Base-by-base conservation (phyloP, 2,113 vertebrate genomes). In the Poicephalus meyeri region DNA sequence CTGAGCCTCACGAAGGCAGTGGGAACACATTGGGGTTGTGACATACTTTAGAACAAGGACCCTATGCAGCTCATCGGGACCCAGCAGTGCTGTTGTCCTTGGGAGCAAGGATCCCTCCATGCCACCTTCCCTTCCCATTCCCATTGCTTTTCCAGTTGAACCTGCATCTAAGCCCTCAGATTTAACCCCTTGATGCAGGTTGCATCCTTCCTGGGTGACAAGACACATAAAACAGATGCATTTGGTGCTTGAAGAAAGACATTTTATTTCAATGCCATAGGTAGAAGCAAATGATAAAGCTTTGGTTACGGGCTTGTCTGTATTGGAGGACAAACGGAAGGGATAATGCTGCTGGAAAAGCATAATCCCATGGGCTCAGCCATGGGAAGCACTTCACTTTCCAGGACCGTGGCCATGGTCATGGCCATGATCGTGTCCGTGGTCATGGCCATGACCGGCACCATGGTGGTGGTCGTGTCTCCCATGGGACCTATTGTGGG, bases 351-450 rank as follows among this genome's bases (percentile, higher is more conserved):
- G 58, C 29, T 60, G 55, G n/a, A 55, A 28, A 39, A n/a, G 4
- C 49, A 5, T 16, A n/a, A 13, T 5, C 73, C 71, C 1, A 0
- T 2, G 42, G 46, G 31, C 31, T 14, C 9, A 1, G 52, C 29
- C 37, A 5, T 8, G 11, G 55, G 41, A 79, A 20, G 4, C 0
- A 0, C 55, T 17, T 46, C 53, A 18, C 0, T 65, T 21, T 8
- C 24, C 3, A 19, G 1, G 85, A 6, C 0, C 37, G 0, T 80
- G 77, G 2, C 4, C 46, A 0, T 77, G 58, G 8, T 1, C 69
- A 0, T 73, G 89, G 1, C 0, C 20, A 0, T 80, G 74, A 5
- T 2, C 42, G 0, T 63, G 20, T 1, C 4, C 39, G 0, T 76
- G 65, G 5, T 4, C 53, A 0, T 33, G 7, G 8, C 5, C 2